A percentile compares a stretch with the other conserved stretches of the same genome.
phyloP scores from a whole-genome alignment of 2,113 vertebrate genomes.

The Syrrhaptes paradoxus region DNA sequence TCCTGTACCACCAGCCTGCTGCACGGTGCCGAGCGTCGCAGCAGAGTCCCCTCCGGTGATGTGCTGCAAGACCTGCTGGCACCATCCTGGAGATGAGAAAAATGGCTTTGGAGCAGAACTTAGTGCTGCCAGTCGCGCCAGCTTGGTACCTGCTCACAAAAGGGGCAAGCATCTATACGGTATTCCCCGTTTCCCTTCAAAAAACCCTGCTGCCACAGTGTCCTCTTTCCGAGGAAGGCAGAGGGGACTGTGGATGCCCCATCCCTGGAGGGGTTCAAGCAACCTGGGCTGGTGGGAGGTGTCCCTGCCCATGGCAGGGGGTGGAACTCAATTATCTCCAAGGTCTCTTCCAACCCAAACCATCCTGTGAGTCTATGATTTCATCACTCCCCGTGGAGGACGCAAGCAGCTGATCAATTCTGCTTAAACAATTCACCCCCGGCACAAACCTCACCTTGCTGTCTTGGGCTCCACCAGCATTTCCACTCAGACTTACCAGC shows the following conservation, averaged over 20 bases:
- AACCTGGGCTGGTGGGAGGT: no score
- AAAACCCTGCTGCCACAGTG: background rate
- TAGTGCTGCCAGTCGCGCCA: background rate
- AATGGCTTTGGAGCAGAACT: background rate
- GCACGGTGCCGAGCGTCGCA: rapidly evolving
- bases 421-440: background rate
- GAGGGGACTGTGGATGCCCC: background rate
- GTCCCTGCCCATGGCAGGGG: no score
- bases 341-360: no score
- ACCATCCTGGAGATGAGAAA: background rate
- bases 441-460: rapidly evolving
- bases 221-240: background rate
- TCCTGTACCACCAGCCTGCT: background rate
- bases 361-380: no score
- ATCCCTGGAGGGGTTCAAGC: background rate
- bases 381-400: no score
- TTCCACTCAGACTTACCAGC: background rate
- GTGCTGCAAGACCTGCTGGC: background rate
- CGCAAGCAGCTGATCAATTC: background rate
- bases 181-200: background rate
- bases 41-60: background rate
- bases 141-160: background rate
- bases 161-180: rapidly evolving
- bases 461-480: rapidly evolving
- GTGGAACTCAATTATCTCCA: no score